Evolutionary conservation across 2,113 vertebrate species (phyloP).

Genomic region (Silurus glanis): DNA sequence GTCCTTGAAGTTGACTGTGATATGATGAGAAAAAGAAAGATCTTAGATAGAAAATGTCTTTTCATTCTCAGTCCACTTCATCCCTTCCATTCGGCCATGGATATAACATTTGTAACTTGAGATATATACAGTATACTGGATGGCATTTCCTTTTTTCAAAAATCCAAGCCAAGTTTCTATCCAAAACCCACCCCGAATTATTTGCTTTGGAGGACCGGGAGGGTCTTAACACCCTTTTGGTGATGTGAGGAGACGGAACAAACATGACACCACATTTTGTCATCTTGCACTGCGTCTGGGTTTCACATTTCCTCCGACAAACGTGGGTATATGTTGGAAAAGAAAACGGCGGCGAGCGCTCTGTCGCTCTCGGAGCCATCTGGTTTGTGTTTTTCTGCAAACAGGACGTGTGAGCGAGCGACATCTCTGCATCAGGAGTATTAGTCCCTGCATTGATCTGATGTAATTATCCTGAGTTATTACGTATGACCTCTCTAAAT

Average conservation of each 20-base stretch:
- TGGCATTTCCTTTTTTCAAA: neutral
- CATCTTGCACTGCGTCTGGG: conserved; percentile 5
- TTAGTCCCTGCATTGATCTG: conserved; percentile 39
- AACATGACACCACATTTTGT: conserved; percentile 15
- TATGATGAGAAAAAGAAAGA: neutral
- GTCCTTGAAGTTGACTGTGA: conserved; percentile 5
- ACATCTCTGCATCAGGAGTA: conserved; percentile 25
- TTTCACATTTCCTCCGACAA: conserved; percentile 6
- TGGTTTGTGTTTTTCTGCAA: conserved; percentile 23
- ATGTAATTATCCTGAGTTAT: conserved; percentile 41
- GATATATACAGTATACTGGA: neutral
- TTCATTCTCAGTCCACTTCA: neutral
- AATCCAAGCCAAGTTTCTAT: neutral
- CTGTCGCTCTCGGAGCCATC: neutral
- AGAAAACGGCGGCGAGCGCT: neutral
- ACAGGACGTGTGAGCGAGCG: neutral
- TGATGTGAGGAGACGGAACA: conserved; percentile 3
- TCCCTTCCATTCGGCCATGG: neutral
- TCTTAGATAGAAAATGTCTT: neutral
- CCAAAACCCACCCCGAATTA: neutral
- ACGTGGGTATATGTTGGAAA: neutral
- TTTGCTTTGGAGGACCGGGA: conserved; percentile 16
- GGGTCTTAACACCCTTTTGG: neutral
- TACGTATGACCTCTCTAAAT: conserved; percentile 27
- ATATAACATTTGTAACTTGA: conserved; percentile 5